Percentiles rank a stretch among this genome's conserved stretches.
Conservation (phyloP, 2,113 vertebrate species). For the Crocuta crocuta region DNA sequence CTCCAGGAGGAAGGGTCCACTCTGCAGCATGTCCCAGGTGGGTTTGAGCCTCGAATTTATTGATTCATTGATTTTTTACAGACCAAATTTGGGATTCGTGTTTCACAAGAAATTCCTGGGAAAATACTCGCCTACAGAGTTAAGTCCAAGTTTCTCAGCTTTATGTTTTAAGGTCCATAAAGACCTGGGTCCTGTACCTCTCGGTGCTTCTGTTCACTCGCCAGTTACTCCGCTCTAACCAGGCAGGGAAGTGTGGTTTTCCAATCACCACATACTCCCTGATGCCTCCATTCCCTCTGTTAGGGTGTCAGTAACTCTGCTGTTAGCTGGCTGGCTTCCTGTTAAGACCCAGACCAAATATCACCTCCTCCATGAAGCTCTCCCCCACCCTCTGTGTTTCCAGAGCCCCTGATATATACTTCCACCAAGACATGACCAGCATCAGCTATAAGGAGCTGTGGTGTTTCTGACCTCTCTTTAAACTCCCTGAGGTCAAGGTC, state of each 20-base stretch:
- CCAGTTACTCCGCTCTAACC: neutral
- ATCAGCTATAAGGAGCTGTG: neutral
- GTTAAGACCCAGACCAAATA: neutral
- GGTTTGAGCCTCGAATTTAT: constrained; percentile 44
- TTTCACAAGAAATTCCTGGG: constrained; percentile 25
- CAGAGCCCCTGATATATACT: neutral
- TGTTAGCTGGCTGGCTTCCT: neutral
- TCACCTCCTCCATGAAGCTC: neutral
- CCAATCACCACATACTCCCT: neutral
- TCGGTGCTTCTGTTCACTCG: rapidly evolving
- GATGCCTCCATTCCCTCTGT: neutral
- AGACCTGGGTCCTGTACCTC: neutral
- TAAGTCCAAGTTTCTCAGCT: neutral
- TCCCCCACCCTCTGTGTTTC: neutral
- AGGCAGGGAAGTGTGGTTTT: too few species aligned
- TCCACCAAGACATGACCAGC: neutral
- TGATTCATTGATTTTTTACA: constrained; percentile 38
- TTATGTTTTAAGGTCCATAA: neutral
- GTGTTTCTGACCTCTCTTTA: neutral
- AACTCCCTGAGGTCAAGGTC: neutral
- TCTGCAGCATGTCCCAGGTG: neutral
- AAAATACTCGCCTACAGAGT: constrained; percentile 1
- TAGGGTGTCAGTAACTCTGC: neutral
- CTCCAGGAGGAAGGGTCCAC: neutral
- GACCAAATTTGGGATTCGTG: neutral